Percentiles rank a stretch among this genome's conserved stretches.
Conservation (phyloP, 2,113 vertebrate genomes). For the Calidris pugnax region DNA sequence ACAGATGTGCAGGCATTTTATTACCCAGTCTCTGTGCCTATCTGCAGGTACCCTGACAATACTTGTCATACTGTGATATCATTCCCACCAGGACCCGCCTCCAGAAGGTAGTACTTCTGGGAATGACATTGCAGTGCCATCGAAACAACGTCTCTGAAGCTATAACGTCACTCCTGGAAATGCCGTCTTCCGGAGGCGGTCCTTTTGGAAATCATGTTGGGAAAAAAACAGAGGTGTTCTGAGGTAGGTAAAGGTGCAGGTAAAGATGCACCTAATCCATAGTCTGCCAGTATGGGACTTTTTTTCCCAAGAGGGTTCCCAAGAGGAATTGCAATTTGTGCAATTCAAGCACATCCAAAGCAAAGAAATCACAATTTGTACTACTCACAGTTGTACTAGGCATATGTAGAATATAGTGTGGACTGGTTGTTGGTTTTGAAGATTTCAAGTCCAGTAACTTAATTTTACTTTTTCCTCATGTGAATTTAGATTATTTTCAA, state of each 20-base stretch:
- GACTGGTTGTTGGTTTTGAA: background rate
- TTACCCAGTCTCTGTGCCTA: constrained; percentile 64
- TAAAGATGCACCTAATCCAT: constrained; percentile 54
- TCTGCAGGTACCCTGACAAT: constrained; percentile 69
- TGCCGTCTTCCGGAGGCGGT: constrained; percentile 79
- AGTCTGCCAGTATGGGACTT: constrained; percentile 32
- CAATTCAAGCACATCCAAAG: background rate
- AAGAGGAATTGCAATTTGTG: constrained; percentile 8
- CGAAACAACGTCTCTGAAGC: constrained; percentile 74
- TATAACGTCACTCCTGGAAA: constrained; percentile 78
- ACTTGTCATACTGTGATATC: constrained; percentile 78
- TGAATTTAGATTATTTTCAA: background rate
- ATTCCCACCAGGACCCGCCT: constrained; percentile 80
- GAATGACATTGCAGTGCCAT: constrained; percentile 77
- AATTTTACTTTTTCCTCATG: background rate
- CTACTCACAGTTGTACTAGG: background rate
- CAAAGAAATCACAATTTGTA: background rate
- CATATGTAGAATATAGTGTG: background rate
- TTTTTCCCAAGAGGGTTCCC: constrained; percentile 17
- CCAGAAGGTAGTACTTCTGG: constrained; percentile 81
- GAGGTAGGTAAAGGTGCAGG: constrained; percentile 77
- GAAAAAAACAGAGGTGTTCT: constrained; percentile 74
- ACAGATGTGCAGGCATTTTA: constrained; percentile 18
- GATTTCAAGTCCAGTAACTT: background rate
- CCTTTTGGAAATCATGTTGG: constrained; percentile 81